A percentile compares a stretch with the other conserved stretches of the same genome.
Evolutionary conservation across 2,797 vertebrate genomes (phyloP).

Genomic region (Apodemus agrarius): DNA sequence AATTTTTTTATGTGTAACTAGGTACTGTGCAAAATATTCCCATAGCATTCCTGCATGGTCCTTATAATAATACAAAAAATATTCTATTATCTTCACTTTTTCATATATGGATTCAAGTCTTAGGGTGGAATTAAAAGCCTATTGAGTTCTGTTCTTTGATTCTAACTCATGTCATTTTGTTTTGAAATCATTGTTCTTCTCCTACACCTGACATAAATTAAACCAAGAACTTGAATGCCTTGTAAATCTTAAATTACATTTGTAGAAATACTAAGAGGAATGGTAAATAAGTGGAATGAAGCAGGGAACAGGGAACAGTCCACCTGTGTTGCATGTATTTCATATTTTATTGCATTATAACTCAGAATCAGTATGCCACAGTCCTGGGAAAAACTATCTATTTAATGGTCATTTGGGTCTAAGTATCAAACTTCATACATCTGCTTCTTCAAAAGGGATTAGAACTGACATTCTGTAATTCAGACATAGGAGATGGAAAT

Average conservation of each 20-base stretch:
- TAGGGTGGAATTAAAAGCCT: not conserved
- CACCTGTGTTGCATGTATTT: not conserved
- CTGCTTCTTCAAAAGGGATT: not conserved
- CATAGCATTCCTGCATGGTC: not conserved
- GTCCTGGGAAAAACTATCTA: not conserved
- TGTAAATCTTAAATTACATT: not conserved
- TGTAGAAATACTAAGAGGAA: not conserved
- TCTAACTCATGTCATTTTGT: not conserved
- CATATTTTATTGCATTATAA: not conserved
- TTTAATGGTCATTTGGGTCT: not conserved
- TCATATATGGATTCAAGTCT: not conserved
- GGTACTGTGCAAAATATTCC: not conserved
- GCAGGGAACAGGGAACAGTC: not conserved
- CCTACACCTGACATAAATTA: not conserved
- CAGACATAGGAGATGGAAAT: not conserved
- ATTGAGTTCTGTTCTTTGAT: not conserved
- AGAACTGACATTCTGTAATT: not conserved
- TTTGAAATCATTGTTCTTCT: not conserved
- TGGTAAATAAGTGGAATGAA: not conserved
- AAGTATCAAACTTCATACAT: not conserved
- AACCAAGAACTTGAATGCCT: not conserved
- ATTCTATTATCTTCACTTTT: not conserved
- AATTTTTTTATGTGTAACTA: not conserved
- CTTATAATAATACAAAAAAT: not conserved
- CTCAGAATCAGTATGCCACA: not conserved